Evolutionary conservation across 37 sponge, comb jelly and placozoan genomes (phyloP), one percentile per base, ranked within the genome.

Genomic region (Theonella swinhoei): DNA sequence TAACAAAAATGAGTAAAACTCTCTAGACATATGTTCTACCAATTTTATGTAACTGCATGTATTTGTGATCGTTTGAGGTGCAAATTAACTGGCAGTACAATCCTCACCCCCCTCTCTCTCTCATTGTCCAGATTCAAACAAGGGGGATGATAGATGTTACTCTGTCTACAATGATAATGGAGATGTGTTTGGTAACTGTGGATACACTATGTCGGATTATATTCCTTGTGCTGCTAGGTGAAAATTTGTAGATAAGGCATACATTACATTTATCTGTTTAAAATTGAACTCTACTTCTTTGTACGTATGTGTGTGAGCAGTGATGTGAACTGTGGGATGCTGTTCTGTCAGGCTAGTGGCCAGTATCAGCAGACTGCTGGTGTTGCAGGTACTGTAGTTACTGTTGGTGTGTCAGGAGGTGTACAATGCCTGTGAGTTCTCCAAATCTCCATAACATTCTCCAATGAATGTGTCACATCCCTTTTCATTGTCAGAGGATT

Each of bases 111-210:
- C 4, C 64, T 70, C 17, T 8, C 24, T 34, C 9, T 37, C 36
- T 2, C 4, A 25, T 77, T 1, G 34, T 79, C 7, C 38, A 84
- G 84, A 2, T 32, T 75, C 77, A 34, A 28, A 32, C 2, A 39
- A 11, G 23, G 85, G 70, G 42, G 68, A 25, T 17, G 29, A 23
- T 35, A 78, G 29, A 20, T 85, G 85, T 42, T 85, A 72, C 75
- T 61, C 33, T 33, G 64, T 22, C 9, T 36, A 26, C 0, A 90
- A 90, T 33, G 30, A 36, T 0, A 42, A 58, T 3, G 90, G 90
- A 68, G 61, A 79, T 54, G 32, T 28, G 14, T 74, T 74, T 68
- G 90, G 90, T 2, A 84, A 90, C 42, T 90, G 90, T 66, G 85
- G 80, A 17, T 68, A 74, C 26, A 75, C 65, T 36, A 5, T 64